These are phyloP conservation scores for Pocillopora grandis DNA, from an alignment of 92 coral and sea anemone genomes.

Conservation along the genomic window DNA sequence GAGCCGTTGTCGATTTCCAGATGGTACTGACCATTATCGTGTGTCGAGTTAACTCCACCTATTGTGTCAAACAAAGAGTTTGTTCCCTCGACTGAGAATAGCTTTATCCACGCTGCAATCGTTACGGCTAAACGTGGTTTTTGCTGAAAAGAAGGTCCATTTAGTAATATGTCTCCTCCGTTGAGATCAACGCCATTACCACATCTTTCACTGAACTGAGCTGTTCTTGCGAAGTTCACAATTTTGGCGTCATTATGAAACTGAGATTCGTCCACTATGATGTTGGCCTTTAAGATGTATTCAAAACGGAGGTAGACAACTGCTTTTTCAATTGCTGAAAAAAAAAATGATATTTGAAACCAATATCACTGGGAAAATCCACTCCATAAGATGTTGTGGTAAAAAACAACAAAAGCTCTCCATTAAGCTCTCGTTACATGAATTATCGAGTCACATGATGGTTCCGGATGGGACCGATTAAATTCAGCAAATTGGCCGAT, in stretches of 20 bases:
- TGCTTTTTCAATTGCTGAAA: conserved; percentile 77
- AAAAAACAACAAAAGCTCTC: too few species aligned
- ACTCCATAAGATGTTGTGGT: too few species aligned
- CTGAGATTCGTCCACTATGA: conserved; percentile 80
- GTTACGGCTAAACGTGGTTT: conserved; percentile 86
- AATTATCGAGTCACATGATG: too few species aligned
- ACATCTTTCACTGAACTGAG: conserved; percentile 89
- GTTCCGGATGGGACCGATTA: too few species aligned
- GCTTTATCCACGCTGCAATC: conserved; percentile 88
- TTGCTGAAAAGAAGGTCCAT: conserved; percentile 71
- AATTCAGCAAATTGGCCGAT: too few species aligned
- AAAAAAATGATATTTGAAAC: not conserved
- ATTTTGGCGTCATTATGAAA: conserved; percentile 88
- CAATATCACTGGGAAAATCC: too few species aligned
- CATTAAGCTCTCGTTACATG: too few species aligned
- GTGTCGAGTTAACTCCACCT: conserved; percentile 85
- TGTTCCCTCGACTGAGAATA: conserved; percentile 67
- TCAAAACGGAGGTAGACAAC: conserved; percentile 92
- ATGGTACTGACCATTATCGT: conserved; percentile 81
- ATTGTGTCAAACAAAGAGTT: conserved; percentile 90
- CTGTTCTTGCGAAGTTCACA: conserved; percentile 86
- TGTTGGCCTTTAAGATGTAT: conserved; percentile 72
- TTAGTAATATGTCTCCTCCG: conserved; percentile 89
- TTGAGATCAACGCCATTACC: conserved; percentile 91
- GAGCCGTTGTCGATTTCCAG: conserved; percentile 76